Base-by-base conservation (phyloP, 2,113 vertebrate genomes). In the Thryonomys swinderianus region DNA sequence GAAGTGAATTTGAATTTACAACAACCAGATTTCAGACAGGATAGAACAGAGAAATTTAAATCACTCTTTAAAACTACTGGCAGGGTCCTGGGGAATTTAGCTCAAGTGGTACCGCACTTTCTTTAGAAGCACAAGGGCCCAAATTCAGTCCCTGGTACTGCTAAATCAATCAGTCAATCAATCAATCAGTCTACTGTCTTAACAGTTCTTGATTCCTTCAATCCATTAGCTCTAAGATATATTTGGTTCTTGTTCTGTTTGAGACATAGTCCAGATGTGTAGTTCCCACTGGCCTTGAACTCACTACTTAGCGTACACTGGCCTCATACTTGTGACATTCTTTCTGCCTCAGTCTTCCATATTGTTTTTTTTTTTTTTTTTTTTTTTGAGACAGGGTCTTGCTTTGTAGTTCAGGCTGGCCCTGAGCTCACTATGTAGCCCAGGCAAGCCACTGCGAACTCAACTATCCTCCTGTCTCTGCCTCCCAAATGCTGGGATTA, bases 1-100 rank as follows among this genome's bases (percentile, higher is more conserved):
- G 74, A 82, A 69, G 32, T 90, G 74, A 83, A 76, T 95, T 93
- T 92, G 88, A 82, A 85, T 91, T 94, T 78, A 59, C 40, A 55
- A 2, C 20, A 53, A 30, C 76, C 79, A 74, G 57, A 78, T 96
- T 74, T 73, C 76, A 89, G 57, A 82, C 16, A 42, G 25, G 67
- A 90, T 88, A 79, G 30, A 5, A 64, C 30, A 88, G 71, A 92
- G 51, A 59, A 27, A 45, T 40, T 82, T 85, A 71, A 69, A 79
- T 76, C 32, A 83, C 21, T 87, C 51, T 61, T 74, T 80, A 30
- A 71, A 23, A 90, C 45, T 57, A 40, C 93, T 88, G 51, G 25
- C 62, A n/a, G n/a, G n/a, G n/a, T n/a, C n/a, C n/a, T n/a, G n/a
- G n/a, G n/a, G n/a, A n/a, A n/a, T n/a, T n/a, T n/a, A n/a, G n/a